A percentile compares a stretch with the other conserved stretches of the same genome.
These are phyloP conservation scores for Folsomia candida DNA, from an alignment of 2,888 invertebrate species.

Conservation along the genomic window DNA sequence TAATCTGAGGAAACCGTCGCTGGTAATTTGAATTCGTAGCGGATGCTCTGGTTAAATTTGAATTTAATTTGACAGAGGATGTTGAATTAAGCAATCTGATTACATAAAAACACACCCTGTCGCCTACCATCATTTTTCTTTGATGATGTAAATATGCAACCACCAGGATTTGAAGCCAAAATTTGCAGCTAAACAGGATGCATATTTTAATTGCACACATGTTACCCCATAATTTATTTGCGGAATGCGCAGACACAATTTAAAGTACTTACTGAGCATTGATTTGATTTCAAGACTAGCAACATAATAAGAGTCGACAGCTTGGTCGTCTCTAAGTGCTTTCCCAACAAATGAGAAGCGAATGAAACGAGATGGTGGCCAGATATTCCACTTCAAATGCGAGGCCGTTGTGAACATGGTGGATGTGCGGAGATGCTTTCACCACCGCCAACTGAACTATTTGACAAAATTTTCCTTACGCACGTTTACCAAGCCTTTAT, in stretches of 20 bases:
- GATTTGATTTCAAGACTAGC: constrained; percentile 3
- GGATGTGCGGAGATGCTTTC: neutral
- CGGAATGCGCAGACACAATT: too few relatives aligned
- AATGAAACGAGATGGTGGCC: neutral
- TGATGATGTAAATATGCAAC: neutral
- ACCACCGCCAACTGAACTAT: neutral
- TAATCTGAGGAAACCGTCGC: neutral
- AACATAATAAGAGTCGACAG: constrained; percentile 39
- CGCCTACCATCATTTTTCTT: neutral
- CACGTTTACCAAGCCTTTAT: neutral
- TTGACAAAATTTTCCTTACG: too few relatives aligned
- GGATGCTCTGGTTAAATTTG: neutral
- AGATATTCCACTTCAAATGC: neutral
- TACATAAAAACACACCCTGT: neutral
- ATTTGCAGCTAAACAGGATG: neutral
- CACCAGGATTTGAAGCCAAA: neutral
- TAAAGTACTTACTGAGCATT: too few relatives aligned
- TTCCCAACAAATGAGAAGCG: neutral
- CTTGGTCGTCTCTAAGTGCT: constrained; percentile 20
- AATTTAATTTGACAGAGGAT: neutral
- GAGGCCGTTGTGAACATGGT: neutral
- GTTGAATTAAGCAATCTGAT: neutral
- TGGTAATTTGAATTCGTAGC: neutral
- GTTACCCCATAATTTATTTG: too few relatives aligned
- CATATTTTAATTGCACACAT: neutral